Evolutionary conservation across 2,113 vertebrate species (phyloP), one percentile per base, ranked within the genome.

Genomic region (Struthidea cinerea): DNA sequence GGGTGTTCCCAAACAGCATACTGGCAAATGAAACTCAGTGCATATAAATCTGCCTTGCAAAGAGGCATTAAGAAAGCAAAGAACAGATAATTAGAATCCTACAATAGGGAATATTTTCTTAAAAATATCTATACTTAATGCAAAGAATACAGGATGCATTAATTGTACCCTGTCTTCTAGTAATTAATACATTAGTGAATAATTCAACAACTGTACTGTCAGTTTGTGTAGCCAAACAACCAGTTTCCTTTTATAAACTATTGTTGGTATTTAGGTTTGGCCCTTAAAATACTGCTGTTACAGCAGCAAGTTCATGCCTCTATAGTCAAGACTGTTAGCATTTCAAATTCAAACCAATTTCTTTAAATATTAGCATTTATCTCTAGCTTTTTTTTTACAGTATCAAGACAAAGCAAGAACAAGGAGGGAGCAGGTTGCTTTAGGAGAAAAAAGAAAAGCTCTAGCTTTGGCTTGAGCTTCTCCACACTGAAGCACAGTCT

Each of bases 201-300:
- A 95, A 61, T 56, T 89, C n/a, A 93, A 90, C 74, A 84, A 90
- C 42, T 53, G 39, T 44, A 76, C 59, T 85, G 92, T 87, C 93
- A 94, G 32, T n/a, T 85, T 92, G 53, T 61, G 35, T 69, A 88
- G 80, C 68, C 57, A 97, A 94, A 91, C 76, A 84, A 96, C 33
- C 39, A 84, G 88, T 94, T 96, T 95, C 93, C 93, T 97, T 97
- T 97, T 93, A 96, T 79, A 93, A 96, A 80, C 84, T 87, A 96
- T 79, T 94, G 69, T 95, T 83, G 68, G 75, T 83, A 65, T 89
- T 89, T 56, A 91, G 61, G 53, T 76, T 76, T 86, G 65, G 49
- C 42, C 77, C 95, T 93, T 94, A 69, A 91, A 92, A 90, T 63
- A 80, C 55, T 67, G 64, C 78, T 90, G 50, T 57, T 81, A 73